Percentiles rank a stretch among this genome's conserved stretches.
Conservation (phyloP, 2,797 vertebrate genomes). For the Poecilia gillii region DNA sequence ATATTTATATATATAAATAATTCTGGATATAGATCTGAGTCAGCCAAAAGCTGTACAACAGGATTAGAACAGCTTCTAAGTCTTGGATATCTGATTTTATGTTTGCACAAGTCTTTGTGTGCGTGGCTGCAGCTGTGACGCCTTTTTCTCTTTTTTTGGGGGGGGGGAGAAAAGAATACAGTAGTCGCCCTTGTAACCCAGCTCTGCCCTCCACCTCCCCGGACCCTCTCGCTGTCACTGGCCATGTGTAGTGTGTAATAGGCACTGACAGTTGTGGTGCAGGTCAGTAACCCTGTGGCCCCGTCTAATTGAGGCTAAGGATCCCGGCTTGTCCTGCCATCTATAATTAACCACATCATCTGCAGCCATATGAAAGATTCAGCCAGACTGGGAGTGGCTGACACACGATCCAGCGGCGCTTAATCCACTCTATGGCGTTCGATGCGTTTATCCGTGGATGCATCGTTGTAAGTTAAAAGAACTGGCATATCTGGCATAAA, state of each 20-base stretch:
- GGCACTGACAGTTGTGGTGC: constrained; percentile 77
- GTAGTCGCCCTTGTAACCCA: constrained; percentile 69
- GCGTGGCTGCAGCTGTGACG: background rate
- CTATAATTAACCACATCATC: constrained; percentile 82
- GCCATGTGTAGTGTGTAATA: constrained; percentile 80
- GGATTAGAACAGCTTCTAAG: background rate
- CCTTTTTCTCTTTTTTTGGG: background rate
- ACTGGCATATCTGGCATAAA: constrained; percentile 15
- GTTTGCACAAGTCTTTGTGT: constrained; percentile 4
- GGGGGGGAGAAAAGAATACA: constrained; percentile 48
- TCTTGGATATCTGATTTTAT: constrained; percentile 3
- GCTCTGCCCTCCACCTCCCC: constrained; percentile 66
- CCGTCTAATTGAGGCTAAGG: constrained; percentile 82
- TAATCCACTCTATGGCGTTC: constrained; percentile 35
- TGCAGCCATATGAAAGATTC: constrained; percentile 84
- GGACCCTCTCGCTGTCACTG: constrained; percentile 71
- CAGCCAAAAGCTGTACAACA: background rate
- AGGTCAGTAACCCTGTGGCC: constrained; percentile 79
- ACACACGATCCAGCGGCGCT: constrained; percentile 72
- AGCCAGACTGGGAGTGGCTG: constrained; percentile 80
- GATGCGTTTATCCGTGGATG: constrained; percentile 44
- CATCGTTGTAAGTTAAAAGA: constrained; percentile 10
- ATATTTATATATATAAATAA: background rate
- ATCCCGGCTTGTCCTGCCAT: constrained; percentile 80
- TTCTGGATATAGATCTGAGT: background rate